These are phyloP conservation scores for Polypedilum pembai DNA, from an alignment of 1,140 invertebrate species.

Conservation along the genomic window DNA sequence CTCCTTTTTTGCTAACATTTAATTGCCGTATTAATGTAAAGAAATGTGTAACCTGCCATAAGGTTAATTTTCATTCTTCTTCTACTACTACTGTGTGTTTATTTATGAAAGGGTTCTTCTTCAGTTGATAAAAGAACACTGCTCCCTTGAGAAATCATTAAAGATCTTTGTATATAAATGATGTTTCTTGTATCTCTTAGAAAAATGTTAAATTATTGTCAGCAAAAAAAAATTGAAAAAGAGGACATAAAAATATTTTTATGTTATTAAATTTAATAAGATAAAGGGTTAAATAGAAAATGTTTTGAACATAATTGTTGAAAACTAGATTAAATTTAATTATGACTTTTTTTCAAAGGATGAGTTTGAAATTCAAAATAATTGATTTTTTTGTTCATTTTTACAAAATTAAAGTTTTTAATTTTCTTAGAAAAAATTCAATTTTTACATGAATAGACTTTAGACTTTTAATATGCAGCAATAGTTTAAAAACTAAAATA, in stretches of 20 bases:
- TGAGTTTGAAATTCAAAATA: too few species aligned
- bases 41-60: slow-evolving; percentile 5
- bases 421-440: too few species aligned
- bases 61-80: slow-evolving; percentile 4
- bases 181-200: neutral
- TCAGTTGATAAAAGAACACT: neutral
- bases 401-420: too few species aligned
- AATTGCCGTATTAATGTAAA: slow-evolving; percentile 18
- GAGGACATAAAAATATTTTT: slow-evolving; percentile 6
- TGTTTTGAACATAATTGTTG: neutral
- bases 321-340: too few species aligned
- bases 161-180: neutral
- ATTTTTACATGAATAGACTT: too few species aligned
- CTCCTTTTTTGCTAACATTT: neutral
- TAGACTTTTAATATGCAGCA: too few species aligned
- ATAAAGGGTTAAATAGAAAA: neutral
- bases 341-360: too few species aligned
- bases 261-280: slow-evolving; percentile 1
- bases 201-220: neutral
- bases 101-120: neutral
- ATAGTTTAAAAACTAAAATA: too few species aligned
- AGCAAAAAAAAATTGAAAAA: neutral
- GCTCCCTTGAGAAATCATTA: slow-evolving; percentile 16
- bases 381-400: too few species aligned
- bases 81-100: neutral